Base-by-base conservation (phyloP, 2,888 invertebrate genomes). In the Conus canariensis region DNA sequence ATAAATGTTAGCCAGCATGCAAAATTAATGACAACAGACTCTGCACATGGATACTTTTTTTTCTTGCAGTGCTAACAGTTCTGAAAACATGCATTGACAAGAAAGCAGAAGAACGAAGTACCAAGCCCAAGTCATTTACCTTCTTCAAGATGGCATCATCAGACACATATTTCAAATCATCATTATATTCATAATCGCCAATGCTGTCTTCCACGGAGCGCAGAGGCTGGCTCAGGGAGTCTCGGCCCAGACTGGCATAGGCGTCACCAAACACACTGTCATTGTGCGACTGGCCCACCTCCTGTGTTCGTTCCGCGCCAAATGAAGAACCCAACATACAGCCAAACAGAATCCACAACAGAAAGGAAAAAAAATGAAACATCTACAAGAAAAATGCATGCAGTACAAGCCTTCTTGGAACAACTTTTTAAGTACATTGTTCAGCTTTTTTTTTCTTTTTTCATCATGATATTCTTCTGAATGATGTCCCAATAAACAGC, bases 101-200 rank as follows among this genome's bases (percentile, higher is more conserved):
- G 30, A 30, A 22, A 80, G 14, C 64, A 22, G 77, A 10, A 14
- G 77, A 30, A 12, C 6, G 12, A 80, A 14, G 22, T 1, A 10
- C 6, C 4, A 30, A 10, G 25, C 70, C 70, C 70, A 70, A 19
- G 70, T 22, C 22, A 16, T 25, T 94, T 95, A 95, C 95, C 95
- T 95, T 95, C 91, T 94, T 94, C 87, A 94, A 88, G 7, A 91
- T 91, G 70, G 94, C 92, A 90, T 95, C 95, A 87, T 92, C 92
- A n/a, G 91, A 90, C 87, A 92, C 92, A 92, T 92, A 94, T 90
- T 93, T 93, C 92, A 93, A 93, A 88, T 94, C 93, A 92, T 95
- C 95, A 91, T 94, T 94, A 91, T 93, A 94, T 91, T 94, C 94
- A 59, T 94, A 92, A 60, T 95, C 95, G 90, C 94, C 94, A 88